Percentiles rank a stretch among this genome's conserved stretches.
These are phyloP conservation scores for Gambusia affinis DNA, from an alignment of 2,113 vertebrate genomes.

Conservation along the genomic window DNA sequence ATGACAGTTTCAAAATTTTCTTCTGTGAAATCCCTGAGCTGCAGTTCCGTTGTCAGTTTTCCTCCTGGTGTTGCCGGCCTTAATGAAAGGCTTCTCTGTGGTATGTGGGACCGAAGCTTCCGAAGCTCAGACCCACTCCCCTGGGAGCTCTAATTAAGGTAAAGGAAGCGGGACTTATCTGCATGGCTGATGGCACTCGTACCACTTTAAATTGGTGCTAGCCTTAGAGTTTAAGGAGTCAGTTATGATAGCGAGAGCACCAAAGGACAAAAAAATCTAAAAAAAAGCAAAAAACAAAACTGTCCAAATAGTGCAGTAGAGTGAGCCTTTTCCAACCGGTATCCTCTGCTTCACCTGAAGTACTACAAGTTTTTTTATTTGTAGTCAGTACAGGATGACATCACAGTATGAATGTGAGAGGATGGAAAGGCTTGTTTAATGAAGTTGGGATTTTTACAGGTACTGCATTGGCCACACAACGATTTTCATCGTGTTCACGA, in stretches of 20 bases:
- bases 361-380: constrained; percentile 53
- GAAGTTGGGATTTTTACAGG: constrained; percentile 27
- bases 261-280: not conserved
- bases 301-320: constrained; percentile 30
- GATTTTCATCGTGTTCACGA: not conserved
- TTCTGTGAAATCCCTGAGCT: constrained; percentile 17
- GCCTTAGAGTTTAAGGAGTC: constrained; percentile 49
- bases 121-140: constrained; percentile 62
- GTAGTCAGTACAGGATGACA: constrained; percentile 53
- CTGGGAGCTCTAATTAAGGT: constrained; percentile 80
- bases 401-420: constrained; percentile 41
- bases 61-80: constrained; percentile 39
- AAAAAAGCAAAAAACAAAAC: not conserved
- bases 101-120: constrained; percentile 47
- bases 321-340: constrained; percentile 41
- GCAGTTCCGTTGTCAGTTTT: constrained; percentile 28
- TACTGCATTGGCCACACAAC: not conserved
- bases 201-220: constrained; percentile 36
- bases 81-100: constrained; percentile 56
- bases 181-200: constrained; percentile 74
- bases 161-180: constrained; percentile 78
- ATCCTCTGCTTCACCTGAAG: constrained; percentile 59
- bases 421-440: constrained; percentile 34
- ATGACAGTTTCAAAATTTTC: constrained; percentile 49
- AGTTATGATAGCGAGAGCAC: constrained; percentile 30